A percentile compares a stretch with the other conserved stretches of the same genome.
phyloP scores from a whole-genome alignment of 92 coral and sea anemone genomes.

The Metridium senile region DNA sequence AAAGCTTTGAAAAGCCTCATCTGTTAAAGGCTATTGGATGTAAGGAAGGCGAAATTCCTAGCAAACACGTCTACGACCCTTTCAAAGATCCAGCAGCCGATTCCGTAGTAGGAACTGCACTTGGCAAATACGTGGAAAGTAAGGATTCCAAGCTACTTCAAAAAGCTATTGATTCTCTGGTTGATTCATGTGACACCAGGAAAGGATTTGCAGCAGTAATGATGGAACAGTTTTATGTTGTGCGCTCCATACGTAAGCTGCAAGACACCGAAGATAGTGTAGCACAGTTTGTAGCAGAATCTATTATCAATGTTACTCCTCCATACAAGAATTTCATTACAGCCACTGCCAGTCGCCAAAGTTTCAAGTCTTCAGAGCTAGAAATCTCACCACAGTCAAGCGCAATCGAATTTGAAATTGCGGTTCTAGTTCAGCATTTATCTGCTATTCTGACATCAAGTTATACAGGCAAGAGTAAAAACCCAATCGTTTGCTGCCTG shows the following conservation, averaged over 20 bases:
- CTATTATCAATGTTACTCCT: constrained; percentile 21
- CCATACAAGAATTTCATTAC: constrained; percentile 55
- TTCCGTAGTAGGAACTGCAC: constrained; percentile 54
- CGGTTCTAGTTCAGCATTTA: constrained; percentile 75
- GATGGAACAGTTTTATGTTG: constrained; percentile 60
- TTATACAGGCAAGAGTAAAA: constrained; percentile 1
- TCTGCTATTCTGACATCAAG: constrained; percentile 60
- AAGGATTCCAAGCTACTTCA: constrained; percentile 22
- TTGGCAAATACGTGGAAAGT: constrained; percentile 53
- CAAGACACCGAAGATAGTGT: constrained; percentile 75
- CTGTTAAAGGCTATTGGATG: constrained; percentile 42
- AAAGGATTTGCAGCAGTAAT: constrained; percentile 58
- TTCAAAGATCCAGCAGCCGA: constrained; percentile 27
- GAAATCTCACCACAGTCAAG: constrained; percentile 63
- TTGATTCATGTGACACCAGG: constrained; percentile 45
- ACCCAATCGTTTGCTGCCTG: constrained; percentile 47
- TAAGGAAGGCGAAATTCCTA: constrained; percentile 32
- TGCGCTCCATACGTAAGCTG: constrained; percentile 55
- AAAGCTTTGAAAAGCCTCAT: constrained; percentile 48
- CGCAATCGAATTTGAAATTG: constrained; percentile 59
- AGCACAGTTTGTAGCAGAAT: constrained; percentile 36
- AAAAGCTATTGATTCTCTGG: constrained; percentile 11
- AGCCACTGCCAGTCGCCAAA: constrained; percentile 59
- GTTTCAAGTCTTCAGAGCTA: constrained; percentile 55
- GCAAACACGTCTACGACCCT: constrained; percentile 66